These are phyloP conservation scores for Lepus americanus DNA, from an alignment of 2,113 vertebrate genomes.

Conservation along the genomic window DNA sequence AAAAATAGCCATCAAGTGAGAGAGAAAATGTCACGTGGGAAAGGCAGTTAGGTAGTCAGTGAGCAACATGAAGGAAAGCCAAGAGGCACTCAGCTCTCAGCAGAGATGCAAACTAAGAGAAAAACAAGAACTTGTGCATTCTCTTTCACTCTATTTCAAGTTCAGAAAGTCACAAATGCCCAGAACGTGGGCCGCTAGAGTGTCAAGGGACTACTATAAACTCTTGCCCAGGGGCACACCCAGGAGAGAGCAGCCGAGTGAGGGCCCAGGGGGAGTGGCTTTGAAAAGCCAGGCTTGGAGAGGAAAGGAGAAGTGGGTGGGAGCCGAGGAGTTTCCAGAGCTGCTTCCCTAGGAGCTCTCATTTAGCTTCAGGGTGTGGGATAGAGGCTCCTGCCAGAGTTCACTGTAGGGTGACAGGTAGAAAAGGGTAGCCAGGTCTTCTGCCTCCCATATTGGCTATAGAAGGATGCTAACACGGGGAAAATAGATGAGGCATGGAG, in stretches of 20 bases:
- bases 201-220: background rate
- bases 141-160: constrained; percentile 16
- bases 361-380: fast-evolving
- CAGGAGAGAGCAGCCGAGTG: background rate
- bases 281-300: background rate
- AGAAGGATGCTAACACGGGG: background rate
- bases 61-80: background rate
- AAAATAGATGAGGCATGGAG: background rate
- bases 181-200: background rate
- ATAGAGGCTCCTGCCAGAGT: background rate
- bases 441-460: background rate
- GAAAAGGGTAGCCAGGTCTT: background rate
- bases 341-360: background rate
- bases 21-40: background rate
- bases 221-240: background rate
- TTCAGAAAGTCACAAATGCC: background rate
- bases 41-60: background rate
- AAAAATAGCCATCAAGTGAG: background rate
- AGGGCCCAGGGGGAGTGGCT: background rate
- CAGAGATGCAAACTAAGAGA: constrained; percentile 19
- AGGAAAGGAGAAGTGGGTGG: background rate
- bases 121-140: constrained; percentile 29
- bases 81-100: background rate
- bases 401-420: background rate
- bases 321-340: background rate